Conservation (phyloP, 2,113 vertebrate genomes). For the Odontophorus gujanensis region DNA sequence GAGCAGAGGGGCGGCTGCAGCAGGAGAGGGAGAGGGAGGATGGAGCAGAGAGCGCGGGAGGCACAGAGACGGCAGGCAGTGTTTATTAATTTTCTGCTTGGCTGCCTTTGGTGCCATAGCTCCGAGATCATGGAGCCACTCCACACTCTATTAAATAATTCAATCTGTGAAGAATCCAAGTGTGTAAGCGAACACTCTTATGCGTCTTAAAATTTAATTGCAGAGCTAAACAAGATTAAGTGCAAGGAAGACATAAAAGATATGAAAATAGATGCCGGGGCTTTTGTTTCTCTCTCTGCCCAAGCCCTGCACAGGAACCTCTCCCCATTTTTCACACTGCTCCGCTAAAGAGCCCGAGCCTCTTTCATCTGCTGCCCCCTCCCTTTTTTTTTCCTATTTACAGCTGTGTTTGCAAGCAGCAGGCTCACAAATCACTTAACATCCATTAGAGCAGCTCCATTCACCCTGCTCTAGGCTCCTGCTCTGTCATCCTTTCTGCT, state of each 20-base stretch:
- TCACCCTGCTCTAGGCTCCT: conserved; percentile 41
- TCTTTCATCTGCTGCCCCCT: conserved; percentile 40
- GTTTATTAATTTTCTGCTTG: conserved; percentile 80
- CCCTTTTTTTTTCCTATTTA: conserved; percentile 58
- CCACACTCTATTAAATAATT: conserved; percentile 80
- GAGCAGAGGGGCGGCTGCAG: neutral
- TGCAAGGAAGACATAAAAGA: conserved; percentile 64
- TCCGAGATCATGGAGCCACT: conserved; percentile 58
- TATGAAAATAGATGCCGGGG: conserved; percentile 52
- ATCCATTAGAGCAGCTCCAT: conserved; percentile 66
- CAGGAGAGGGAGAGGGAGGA: neutral
- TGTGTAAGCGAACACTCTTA: conserved; percentile 64
- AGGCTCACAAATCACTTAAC: conserved; percentile 74
- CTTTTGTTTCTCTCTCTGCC: conserved; percentile 63
- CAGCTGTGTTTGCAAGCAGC: conserved; percentile 73
- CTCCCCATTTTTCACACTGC: conserved; percentile 61
- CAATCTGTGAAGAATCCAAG: conserved; percentile 74
- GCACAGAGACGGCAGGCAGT: neutral
- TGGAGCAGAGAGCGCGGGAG: neutral
- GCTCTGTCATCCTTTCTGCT: neutral
- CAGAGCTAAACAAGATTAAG: conserved; percentile 72
- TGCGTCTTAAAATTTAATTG: conserved; percentile 82
- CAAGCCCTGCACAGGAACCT: conserved; percentile 10
- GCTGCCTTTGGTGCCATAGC: conserved; percentile 62
- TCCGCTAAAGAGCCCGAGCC: conserved; percentile 25